These are phyloP conservation scores for Arctocebus calabarensis DNA, from an alignment of 2,797 vertebrate species.

Conservation along the genomic window DNA sequence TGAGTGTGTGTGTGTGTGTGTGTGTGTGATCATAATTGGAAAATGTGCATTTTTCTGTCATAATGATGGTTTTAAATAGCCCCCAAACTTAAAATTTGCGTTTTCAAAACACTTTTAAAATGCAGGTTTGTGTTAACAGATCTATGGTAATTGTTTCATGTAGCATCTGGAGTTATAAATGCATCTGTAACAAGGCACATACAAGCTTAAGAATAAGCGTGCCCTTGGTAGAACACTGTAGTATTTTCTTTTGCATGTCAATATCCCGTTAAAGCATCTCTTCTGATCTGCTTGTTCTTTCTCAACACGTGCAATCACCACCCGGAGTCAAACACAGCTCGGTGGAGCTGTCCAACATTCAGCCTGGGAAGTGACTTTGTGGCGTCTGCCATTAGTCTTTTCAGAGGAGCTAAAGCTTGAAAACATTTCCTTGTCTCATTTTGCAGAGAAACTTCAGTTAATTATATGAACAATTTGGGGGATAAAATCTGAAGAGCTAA, in stretches of 20 bases:
- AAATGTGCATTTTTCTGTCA: not conserved
- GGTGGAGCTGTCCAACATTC: not conserved
- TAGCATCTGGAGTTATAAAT: slow-evolving; percentile 55
- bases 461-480: not conserved
- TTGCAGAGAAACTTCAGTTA: slow-evolving; percentile 15
- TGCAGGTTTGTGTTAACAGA: slow-evolving; percentile 12
- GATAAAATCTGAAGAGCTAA: not conserved
- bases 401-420: not conserved
- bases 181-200: slow-evolving; percentile 17
- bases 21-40: not conserved
- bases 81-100: slow-evolving; percentile 5
- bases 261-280: not conserved
- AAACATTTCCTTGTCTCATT: not conserved
- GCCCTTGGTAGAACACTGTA: not conserved
- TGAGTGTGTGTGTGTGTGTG: not conserved
- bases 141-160: not conserved
- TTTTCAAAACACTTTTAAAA: slow-evolving; percentile 40
- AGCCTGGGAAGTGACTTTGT: not conserved
- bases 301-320: not conserved
- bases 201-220: not conserved
- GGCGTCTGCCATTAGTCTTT: not conserved
- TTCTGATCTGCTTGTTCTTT: not conserved
- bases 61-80: slow-evolving; percentile 25
- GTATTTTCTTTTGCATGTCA: not conserved
- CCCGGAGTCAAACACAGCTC: not conserved